These are phyloP conservation scores for Ploceus nigricollis DNA, from an alignment of 2,113 vertebrate species.

Conservation along the genomic window DNA sequence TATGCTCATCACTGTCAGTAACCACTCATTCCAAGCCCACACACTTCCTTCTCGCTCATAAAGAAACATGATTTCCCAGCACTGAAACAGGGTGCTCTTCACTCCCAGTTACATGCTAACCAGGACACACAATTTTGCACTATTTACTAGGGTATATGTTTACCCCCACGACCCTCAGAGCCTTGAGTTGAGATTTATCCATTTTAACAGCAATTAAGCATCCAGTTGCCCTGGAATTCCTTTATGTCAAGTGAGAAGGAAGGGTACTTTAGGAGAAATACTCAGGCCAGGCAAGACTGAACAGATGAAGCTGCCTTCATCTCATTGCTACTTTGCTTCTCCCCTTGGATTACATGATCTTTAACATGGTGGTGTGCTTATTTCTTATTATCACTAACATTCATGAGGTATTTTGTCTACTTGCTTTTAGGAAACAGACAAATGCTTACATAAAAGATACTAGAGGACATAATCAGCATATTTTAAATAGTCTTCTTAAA, in stretches of 20 bases:
- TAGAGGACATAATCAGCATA: neutral
- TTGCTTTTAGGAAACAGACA: neutral
- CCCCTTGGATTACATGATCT: neutral
- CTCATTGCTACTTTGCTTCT: neutral
- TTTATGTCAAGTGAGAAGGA: neutral
- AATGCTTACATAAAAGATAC: neutral
- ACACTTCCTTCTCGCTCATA: fast-evolving
- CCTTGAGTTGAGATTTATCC: neutral
- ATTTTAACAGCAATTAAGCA: neutral
- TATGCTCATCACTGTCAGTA: neutral
- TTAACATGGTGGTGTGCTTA: neutral
- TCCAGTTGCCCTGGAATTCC: neutral
- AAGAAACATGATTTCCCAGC: neutral
- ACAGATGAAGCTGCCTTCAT: neutral
- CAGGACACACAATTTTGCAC: neutral
- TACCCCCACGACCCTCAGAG: neutral
- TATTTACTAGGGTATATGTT: neutral
- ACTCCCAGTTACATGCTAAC: neutral
- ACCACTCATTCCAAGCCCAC: neutral
- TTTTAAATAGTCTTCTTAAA: neutral
- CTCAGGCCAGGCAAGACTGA: neutral
- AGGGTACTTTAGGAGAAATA: neutral
- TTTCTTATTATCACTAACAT: conserved; percentile 6
- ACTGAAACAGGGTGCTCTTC: neutral
- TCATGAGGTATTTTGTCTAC: conserved; percentile 16